Conservation (phyloP, 2,888 invertebrate genomes). For the Drosophila neonasuta region DNA sequence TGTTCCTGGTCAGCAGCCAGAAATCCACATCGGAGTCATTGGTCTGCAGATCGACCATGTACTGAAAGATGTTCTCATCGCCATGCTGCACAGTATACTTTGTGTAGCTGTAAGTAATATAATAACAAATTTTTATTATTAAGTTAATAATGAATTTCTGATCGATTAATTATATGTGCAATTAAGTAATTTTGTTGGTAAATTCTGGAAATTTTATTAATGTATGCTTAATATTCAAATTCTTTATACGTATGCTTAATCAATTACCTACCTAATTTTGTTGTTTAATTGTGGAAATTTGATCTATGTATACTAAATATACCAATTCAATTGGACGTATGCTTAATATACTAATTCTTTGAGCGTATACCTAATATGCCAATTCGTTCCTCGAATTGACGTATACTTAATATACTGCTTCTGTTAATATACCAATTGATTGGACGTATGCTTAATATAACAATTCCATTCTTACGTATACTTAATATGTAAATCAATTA, state of each 20-base stretch:
- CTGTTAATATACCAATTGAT: too few species aligned
- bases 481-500: too few species aligned
- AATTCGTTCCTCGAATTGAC: too few species aligned
- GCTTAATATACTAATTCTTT: too few species aligned
- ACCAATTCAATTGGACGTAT: too few species aligned
- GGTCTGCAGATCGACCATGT: constrained; percentile 80
- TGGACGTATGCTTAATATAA: too few species aligned
- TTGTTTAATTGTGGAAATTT: background rate
- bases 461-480: too few species aligned
- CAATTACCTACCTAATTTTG: background rate
- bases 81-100: constrained; percentile 80
- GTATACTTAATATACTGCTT: too few species aligned
- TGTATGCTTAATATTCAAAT: background rate
- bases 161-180: too few species aligned
- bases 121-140: background rate
- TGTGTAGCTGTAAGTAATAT: constrained; percentile 69
- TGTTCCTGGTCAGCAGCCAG: constrained; percentile 80
- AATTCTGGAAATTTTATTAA: background rate
- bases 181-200: background rate
- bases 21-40: constrained; percentile 78
- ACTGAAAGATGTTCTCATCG: constrained; percentile 71
- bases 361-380: too few species aligned
- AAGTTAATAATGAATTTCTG: too few species aligned
- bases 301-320: background rate
- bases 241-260: too few species aligned